Evolutionary conservation across 2,888 invertebrate genomes (phyloP).

Genomic region (Salpingus planirostris): DNA sequence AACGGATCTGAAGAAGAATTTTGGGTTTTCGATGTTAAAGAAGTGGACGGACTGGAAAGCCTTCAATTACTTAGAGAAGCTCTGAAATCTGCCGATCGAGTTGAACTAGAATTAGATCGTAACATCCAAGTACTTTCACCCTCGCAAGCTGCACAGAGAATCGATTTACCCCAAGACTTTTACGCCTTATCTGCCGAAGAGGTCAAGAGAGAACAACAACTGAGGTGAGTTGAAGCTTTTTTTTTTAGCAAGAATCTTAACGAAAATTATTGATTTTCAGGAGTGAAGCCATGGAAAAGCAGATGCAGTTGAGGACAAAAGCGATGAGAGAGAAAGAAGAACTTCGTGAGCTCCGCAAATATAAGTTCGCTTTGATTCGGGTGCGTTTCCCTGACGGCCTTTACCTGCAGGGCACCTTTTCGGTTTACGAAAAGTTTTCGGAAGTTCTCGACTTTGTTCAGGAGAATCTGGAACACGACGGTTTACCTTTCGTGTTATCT

Average conservation of each 20-base stretch:
- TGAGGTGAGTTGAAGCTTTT: conserved; percentile 45
- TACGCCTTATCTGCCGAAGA: conserved; percentile 76
- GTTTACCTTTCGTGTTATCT: conserved; percentile 61
- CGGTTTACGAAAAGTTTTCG: conserved; percentile 67
- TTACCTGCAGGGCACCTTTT: conserved; percentile 81
- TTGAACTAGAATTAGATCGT: conserved; percentile 76
- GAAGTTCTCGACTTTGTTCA: conserved; percentile 71
- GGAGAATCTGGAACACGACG: conserved; percentile 62
- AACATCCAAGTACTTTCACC: conserved; percentile 77
- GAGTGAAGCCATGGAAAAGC: conserved; percentile 66
- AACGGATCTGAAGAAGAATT: conserved; percentile 56
- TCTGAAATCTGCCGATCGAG: conserved; percentile 67
- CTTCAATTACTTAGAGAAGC: conserved; percentile 62
- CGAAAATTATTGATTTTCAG: conserved; percentile 39
- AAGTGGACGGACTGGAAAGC: conserved; percentile 46
- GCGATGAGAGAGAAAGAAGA: conserved; percentile 93
- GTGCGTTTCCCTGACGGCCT: conserved; percentile 84
- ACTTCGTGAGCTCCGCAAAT: conserved; percentile 66
- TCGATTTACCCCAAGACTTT: conserved; percentile 75
- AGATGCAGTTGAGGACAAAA: conserved; percentile 81
- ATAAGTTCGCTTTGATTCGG: conserved; percentile 77
- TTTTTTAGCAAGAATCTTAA: neutral
- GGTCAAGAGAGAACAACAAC: conserved; percentile 70
- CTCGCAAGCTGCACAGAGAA: conserved; percentile 57
- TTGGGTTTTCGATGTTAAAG: conserved; percentile 55